These are phyloP conservation scores for Apteryx owenii DNA, from an alignment of 2,113 vertebrate species.

Conservation along the genomic window DNA sequence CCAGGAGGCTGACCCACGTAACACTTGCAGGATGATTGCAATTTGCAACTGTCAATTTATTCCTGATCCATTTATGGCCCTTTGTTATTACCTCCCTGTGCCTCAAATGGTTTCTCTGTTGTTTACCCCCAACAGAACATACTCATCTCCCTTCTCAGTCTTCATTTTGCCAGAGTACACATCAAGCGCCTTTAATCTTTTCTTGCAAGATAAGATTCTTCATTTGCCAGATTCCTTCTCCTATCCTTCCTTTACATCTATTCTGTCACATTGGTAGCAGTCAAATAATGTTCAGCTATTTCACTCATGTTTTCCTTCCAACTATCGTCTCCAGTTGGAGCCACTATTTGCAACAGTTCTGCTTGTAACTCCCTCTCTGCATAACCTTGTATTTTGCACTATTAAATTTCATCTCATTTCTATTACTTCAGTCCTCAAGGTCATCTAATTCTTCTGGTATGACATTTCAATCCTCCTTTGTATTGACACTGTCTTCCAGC, in stretches of 20 bases:
- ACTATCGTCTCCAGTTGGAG: not conserved
- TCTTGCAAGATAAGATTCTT: not conserved
- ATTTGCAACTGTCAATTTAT: not conserved
- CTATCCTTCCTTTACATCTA: not conserved
- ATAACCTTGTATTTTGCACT: not conserved
- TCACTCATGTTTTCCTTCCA: not conserved
- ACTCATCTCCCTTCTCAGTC: not conserved
- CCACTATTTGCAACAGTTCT: not conserved
- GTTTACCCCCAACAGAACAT: not conserved
- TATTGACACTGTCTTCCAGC: not conserved
- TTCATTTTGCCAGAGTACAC: not conserved
- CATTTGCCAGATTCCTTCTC: not conserved
- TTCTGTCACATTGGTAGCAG: not conserved
- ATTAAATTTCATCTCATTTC: not conserved
- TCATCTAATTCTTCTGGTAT: not conserved
- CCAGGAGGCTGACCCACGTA: not conserved
- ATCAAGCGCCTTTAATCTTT: not conserved
- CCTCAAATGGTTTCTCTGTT: not conserved
- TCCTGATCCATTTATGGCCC: not conserved
- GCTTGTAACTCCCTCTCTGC: not conserved
- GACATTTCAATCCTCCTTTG: not conserved
- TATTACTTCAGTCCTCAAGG: not conserved
- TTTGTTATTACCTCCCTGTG: not conserved
- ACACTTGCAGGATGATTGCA: not conserved
- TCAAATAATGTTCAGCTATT: not conserved